Evolutionary conservation across 1,140 invertebrate genomes (phyloP).

Genomic region (Macrobrachium rosenbergii): DNA sequence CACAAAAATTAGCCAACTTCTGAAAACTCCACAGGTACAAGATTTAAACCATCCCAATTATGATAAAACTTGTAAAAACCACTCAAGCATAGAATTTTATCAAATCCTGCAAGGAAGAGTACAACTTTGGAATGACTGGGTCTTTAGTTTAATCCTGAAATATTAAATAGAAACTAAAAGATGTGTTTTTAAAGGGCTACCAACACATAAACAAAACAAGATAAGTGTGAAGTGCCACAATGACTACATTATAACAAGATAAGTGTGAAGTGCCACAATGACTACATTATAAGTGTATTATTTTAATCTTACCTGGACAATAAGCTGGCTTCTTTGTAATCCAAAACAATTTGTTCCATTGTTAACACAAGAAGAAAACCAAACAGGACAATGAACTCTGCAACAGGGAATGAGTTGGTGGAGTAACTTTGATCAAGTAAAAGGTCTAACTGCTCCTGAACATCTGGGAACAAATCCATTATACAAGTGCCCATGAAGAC

Average conservation of each 20-base stretch:
- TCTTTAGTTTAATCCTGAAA: too few species aligned
- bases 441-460: conserved; percentile 55
- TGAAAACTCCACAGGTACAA: too few species aligned
- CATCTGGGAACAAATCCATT: conserved; percentile 64
- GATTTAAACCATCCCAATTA: too few species aligned
- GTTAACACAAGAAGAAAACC: conserved; percentile 54
- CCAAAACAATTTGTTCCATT: conserved; percentile 55
- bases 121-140: too few species aligned
- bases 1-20: too few species aligned
- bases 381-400: conserved; percentile 54
- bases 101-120: too few species aligned
- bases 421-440: conserved; percentile 39
- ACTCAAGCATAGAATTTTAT: too few species aligned
- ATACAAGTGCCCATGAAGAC: conserved; percentile 66
- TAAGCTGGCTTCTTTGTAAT: conserved; percentile 47
- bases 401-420: conserved; percentile 36
- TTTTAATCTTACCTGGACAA: conserved; percentile 26
- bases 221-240: too few species aligned
- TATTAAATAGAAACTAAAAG: too few species aligned
- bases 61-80: too few species aligned
- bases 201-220: too few species aligned
- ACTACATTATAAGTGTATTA: neutral
- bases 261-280: neutral
- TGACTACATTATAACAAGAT: neutral
- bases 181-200: too few species aligned